Base-by-base conservation (phyloP, 2,113 vertebrate species). In the Oenanthe oenanthe region DNA sequence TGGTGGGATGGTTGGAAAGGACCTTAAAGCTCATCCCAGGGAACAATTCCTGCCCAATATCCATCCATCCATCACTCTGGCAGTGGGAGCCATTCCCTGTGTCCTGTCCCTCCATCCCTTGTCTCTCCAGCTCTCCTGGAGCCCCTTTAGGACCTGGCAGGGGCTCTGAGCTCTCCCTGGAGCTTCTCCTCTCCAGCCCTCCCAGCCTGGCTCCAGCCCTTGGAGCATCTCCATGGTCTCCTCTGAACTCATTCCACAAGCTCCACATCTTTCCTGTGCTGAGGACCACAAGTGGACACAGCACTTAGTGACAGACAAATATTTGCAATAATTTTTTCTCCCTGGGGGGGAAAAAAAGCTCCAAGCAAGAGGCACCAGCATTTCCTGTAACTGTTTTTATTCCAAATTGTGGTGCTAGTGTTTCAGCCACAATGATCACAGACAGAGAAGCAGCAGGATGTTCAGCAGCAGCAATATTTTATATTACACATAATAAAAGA, bases 91-190 rank as follows among this genome's bases (percentile, higher is more conserved):
- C 43, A 75, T 74, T n/a, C 45, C 38, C n/a, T 2, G 1, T 36
- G 62, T 60, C 11, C 53, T 76, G 32, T 60, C 53, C 11, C 62
- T 76, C 62, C 62, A 76, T 1, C 1, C 61, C 24, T 61, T 48
- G 40, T 68, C 53, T 61, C 70, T 34, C 5, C 77, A 68, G 54
- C 40, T 61, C 70, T 47, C 12, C 19, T 68, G 70, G 24, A 82
- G 25, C 54, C 47, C 11, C 70, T 68, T 82, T 1, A 47, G 40
- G 24, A n/a, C 0, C 20, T 82, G 86, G 0, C 0, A 60, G 40
- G 38, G 16, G n/a, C 77, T 67, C 61, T 60, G 6, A 61, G 70
- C 0, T 75, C 4, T 75, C 29, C 11, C 45, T 26, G 19, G 54
- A 75, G 3, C 51, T 60, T 16, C 20, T 42, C 38, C 1, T 25